Percentiles rank a stretch among this genome's conserved stretches.
These are phyloP conservation scores for Muntiacus muntjak DNA, from an alignment of 2,113 vertebrate genomes.

Conservation along the genomic window DNA sequence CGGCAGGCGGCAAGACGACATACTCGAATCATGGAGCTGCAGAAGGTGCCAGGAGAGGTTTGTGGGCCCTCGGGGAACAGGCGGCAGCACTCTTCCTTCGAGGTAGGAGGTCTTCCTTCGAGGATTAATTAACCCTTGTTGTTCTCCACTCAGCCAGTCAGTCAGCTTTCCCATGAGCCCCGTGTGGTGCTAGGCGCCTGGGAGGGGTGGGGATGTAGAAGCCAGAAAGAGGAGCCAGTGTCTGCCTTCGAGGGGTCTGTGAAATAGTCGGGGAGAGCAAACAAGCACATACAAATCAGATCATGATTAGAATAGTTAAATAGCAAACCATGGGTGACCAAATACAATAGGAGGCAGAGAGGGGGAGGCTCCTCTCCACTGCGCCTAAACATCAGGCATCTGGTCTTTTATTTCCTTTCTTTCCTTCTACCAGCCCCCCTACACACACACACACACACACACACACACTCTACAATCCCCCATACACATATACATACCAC, in stretches of 20 bases:
- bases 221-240: not conserved
- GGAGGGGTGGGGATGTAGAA: not conserved
- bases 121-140: not conserved
- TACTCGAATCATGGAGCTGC: not conserved
- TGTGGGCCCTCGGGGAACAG: not conserved
- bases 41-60: not conserved
- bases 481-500: no score
- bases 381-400: not conserved
- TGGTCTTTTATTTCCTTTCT: conserved; percentile 33
- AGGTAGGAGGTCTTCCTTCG: not conserved
- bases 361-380: not conserved
- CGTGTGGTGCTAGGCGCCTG: not conserved
- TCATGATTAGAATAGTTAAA: not conserved
- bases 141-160: not conserved
- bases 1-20: not conserved
- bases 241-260: not conserved
- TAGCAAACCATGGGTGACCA: not conserved
- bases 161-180: not conserved
- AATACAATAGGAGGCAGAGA: not conserved
- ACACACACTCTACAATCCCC: no score
- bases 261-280: not conserved
- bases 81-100: not conserved
- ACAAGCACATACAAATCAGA: not conserved
- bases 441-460: no score
- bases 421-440: not conserved